Evolutionary conservation across 2,888 invertebrate genomes (phyloP), one percentile per base, ranked within the genome.

Genomic region (Scaptodrosophila latifasciaeformis): DNA sequence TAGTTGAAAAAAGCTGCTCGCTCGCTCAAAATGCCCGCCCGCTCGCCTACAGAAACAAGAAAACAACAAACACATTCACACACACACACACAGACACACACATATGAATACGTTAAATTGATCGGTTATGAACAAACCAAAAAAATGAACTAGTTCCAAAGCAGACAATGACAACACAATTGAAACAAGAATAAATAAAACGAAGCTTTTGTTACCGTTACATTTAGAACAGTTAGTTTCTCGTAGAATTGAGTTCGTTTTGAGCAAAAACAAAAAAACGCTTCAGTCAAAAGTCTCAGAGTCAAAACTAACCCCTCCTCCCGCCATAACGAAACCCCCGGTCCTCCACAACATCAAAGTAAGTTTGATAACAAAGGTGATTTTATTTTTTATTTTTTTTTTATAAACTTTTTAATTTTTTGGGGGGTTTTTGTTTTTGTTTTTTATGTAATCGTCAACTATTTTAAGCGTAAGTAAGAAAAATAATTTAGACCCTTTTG

Each of bases 171-270:
- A 17, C 37, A 24, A 49, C n/a, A 13, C 12, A 40, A 31, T 15
- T 29, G n/a, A 21, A 46, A 35, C 31, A 53, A 45, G 47, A 49
- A 43, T 5, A 34, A 13, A 34, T 34, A 58, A 48, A 51, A 50
- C 42, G 48, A 74, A 74, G 74, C 77, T 74, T 74, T 50, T 55
- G 68, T 77, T 42, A 54, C 43, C 49, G 67, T 74, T 74, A 74
- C 62, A 70, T 44, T 70, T 77, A 74, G 77, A 39, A 56, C 56
- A 68, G 59, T 52, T 74, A 74, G 75, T 74, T 59, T 59, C 77
- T 74, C 77, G 59, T 60, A 74, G 66, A 68, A 77, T 58, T 72
- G 62, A 77, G 74, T 76, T 70, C 63, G 70, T 74, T n/a, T 75
- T 48, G 47, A 74, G 61, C 40, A 59, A 50, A 55, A 44, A 49